Evolutionary conservation across 2,888 invertebrate genomes (phyloP), one percentile per base, ranked within the genome.

Genomic region (Aplocera efformata): DNA sequence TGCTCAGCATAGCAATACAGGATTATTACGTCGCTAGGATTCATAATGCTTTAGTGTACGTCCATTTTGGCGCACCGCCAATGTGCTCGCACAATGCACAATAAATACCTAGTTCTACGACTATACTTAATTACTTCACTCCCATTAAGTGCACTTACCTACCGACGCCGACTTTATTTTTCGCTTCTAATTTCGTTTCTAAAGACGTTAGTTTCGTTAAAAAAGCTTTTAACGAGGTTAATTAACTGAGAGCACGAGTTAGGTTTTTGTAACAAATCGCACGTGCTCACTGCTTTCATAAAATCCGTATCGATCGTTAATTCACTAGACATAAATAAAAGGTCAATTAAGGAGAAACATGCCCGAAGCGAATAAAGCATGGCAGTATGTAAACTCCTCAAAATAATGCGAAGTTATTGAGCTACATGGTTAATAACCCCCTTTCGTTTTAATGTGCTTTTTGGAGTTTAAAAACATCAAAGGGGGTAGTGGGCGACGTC

Each of bases 81-180:
- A 73, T 60, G 64, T 62, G 64, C 71, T 74, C 72, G 70, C 73
- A 79, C 82, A 79, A 79, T 77, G 75, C 73, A 72, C 79, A 76
- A 79, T 81, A 80, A 84, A 82, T 82, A 80, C 77, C 69, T 78
- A 79, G 67, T 67, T 69, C 67, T 60, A 67, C 67, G 67, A 73
- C 67, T 71, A 74, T 72, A 74, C 79, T 80, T 83, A 83, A 83
- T 83, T 83, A 83, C 79, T 79, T 72, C 71, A 74, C 70, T 74
- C 63, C 67, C 64, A 72, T 78, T 79, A 77, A 72, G 64, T 60
- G 58, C 67, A 42, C 40, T 48, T 39, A 45, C 45, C 47, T 39
- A 51, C 43, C 42, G 30, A 41, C 42, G 45, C 43, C 42, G 30
- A 41, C 42, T 42, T 45, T 42, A 47, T 47, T 46, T 44, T 39